Evolutionary conservation across 2,797 vertebrate genomes (phyloP), one percentile per base, ranked within the genome.

Genomic region (Tragelaphus oryx): DNA sequence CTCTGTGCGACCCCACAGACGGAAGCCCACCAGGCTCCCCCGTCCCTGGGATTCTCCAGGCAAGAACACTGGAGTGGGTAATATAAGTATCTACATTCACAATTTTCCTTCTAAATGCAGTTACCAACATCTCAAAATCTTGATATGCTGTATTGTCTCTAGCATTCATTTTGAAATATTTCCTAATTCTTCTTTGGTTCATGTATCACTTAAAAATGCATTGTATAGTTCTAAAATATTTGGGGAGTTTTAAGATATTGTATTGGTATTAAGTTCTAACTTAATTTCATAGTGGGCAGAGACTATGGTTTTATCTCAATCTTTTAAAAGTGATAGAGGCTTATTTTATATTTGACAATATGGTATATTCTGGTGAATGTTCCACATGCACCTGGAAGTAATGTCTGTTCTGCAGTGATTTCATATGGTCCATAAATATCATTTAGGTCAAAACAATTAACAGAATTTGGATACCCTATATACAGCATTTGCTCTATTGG

Each of bases 101-200:
- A 55, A 75, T n/a, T 89, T 92, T 76, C 52, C 30, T 78, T 88
- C 24, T 90, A 52, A 37, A 6, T 22, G 41, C 16, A n/a, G 18
- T 50, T 90, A 57, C 52, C 4, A 68, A 30, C 8, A 65, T 46
- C 41, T 12, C 48, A 91, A 13, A 71, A 90, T 90, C 78, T 82
- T 52, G 52, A 65, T n/a, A 28, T 79, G 48, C 59, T 93, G 1
- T 83, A 68, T 86, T 90, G 75, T 50, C 86, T 89, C 79, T 50
- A 88, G 37, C 14, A 74, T 89, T 84, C 9, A 33, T 84, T 96
- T 94, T 87, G 28, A 92, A 93, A 54, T 65, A 82, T 81, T 87
- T 88, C 76, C 37, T 60, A 83, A 59, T 87, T 83, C 33, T 92
- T 87, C n/a, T 84, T 74, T 94, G 24, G 62, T 48, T 26, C 18